Conservation (phyloP, 2,797 vertebrate species). For the Selene dorsalis region DNA sequence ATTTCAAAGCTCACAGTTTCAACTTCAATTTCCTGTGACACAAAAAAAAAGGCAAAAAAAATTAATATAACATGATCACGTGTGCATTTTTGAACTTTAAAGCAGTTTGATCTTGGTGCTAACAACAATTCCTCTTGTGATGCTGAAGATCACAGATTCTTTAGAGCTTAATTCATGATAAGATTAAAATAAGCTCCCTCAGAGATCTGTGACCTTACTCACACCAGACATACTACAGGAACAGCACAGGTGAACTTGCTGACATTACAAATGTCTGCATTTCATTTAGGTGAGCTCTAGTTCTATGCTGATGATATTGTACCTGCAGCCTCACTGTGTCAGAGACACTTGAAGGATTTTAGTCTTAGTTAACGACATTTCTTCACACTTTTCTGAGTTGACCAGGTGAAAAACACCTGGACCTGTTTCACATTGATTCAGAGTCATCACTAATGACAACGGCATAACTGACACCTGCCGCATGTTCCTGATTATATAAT, state of each 20-base stretch:
- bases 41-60: neutral
- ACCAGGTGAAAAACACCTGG: neutral
- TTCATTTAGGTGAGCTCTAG: neutral
- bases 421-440: too few relatives aligned
- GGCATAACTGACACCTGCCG: neutral
- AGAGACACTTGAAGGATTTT: neutral
- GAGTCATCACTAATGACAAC: neutral
- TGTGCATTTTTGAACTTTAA: neutral
- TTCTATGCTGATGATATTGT: neutral
- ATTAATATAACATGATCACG: neutral
- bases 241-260: neutral
- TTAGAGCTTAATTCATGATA: neutral
- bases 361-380: too few relatives aligned
- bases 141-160: neutral
- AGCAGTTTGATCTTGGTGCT: neutral
- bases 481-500: neutral
- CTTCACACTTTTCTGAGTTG: neutral
- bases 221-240: neutral
- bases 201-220: neutral
- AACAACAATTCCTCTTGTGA: neutral
- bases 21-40: slow-evolving; percentile 17
- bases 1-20: slow-evolving; percentile 23
- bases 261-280: neutral
- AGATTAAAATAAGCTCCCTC: neutral
- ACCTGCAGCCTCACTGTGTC: neutral